A percentile compares a stretch with the other conserved stretches of the same genome.
These are phyloP conservation scores for Sacculina carcini DNA, from an alignment of 2,888 invertebrate genomes.

Conservation along the genomic window DNA sequence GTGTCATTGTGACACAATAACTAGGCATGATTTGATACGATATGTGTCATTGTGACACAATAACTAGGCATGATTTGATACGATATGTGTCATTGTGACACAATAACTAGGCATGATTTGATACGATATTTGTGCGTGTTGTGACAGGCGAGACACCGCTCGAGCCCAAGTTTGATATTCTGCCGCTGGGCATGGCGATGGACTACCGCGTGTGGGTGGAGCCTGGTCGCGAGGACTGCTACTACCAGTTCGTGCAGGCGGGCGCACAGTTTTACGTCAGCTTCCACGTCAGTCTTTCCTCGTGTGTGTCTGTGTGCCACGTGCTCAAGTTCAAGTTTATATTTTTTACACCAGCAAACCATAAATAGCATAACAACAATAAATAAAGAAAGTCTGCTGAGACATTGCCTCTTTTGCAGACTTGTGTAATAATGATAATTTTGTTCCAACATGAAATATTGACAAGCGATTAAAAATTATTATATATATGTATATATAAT, in stretches of 20 bases:
- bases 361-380: no score
- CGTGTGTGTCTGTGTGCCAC: background rate
- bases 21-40: no score
- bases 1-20: no score
- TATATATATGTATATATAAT: slow-evolving; percentile 1
- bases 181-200: slow-evolving; percentile 66
- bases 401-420: no score
- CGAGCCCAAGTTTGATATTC: background rate
- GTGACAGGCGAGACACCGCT: background rate
- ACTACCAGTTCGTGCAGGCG: slow-evolving; percentile 72
- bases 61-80: no score
- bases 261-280: slow-evolving; percentile 80
- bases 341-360: background rate
- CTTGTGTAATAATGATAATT: no score
- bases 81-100: no score
- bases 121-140: no score
- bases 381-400: background rate
- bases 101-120: no score
- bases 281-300: slow-evolving; percentile 41
- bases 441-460: no score
- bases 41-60: no score
- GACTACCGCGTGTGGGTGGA: slow-evolving; percentile 81
- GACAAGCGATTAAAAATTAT: no score
- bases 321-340: background rate
- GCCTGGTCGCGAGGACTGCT: slow-evolving; percentile 84